These are phyloP conservation scores for Cynaeus angustus DNA, from an alignment of 2,888 invertebrate species.

Conservation along the genomic window DNA sequence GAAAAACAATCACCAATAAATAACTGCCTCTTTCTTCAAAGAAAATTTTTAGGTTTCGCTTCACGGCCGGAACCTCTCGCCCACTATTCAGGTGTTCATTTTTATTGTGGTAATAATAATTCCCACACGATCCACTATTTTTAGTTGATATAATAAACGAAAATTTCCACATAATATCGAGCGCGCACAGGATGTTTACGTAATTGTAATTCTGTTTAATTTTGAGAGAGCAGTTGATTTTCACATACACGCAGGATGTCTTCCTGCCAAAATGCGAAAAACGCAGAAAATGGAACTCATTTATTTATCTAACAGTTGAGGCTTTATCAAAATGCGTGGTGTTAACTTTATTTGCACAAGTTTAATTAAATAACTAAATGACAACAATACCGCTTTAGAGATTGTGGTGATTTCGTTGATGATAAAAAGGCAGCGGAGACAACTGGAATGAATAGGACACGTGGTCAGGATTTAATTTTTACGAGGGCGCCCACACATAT, in stretches of 20 bases:
- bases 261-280: conserved; percentile 6
- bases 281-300: background rate
- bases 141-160: conserved; percentile 59
- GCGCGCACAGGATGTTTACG: conserved; percentile 59
- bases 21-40: conserved; percentile 6
- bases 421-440: background rate
- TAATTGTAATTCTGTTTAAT: conserved; percentile 55
- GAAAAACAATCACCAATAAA: conserved; percentile 43
- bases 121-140: conserved; percentile 57
- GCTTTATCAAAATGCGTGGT: background rate
- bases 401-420: background rate
- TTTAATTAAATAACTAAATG: background rate
- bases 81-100: conserved; percentile 56
- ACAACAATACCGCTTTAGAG: background rate
- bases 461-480: conserved; percentile 62
- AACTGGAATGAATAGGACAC: conserved; percentile 44
- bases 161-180: conserved; percentile 56
- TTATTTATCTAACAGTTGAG: background rate
- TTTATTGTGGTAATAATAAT: conserved; percentile 57
- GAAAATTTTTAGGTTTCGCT: conserved; percentile 15
- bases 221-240: conserved; percentile 48
- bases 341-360: background rate
- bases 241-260: background rate
- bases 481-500: conserved; percentile 65
- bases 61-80: conserved; percentile 39